Conservation (phyloP, 2,888 invertebrate species). For the Ormyrus pomaceus region DNA sequence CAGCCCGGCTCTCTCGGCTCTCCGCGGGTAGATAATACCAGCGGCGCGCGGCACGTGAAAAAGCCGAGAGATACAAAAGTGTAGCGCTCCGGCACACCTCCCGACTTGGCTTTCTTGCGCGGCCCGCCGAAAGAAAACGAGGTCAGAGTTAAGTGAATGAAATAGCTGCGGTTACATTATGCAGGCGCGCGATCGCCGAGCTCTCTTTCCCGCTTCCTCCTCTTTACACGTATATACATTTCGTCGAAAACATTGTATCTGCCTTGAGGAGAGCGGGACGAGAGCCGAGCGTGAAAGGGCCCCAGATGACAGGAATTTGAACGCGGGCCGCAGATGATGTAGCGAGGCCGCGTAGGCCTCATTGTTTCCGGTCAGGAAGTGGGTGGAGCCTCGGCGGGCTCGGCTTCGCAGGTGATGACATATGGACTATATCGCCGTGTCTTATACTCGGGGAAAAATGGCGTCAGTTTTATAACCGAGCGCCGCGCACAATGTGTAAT, state of each 20-base stretch:
- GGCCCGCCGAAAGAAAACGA: conserved; percentile 30
- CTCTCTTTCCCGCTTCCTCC: not conserved
- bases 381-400: conserved; percentile 23
- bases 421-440: conserved; percentile 51
- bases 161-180: conserved; percentile 33
- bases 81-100: conserved; percentile 33
- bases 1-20: too few species aligned
- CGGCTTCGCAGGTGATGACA: conserved; percentile 57
- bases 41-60: not conserved
- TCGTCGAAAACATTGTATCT: not conserved
- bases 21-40: not conserved
- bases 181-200: not conserved
- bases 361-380: conserved; percentile 59
- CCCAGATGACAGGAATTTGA: conserved; percentile 43
- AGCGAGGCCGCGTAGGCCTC: conserved; percentile 30
- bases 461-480: conserved; percentile 23
- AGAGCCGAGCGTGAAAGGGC: not conserved
- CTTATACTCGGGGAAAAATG: conserved; percentile 28
- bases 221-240: not conserved
- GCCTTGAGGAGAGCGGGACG: not conserved
- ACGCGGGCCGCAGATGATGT: conserved; percentile 8
- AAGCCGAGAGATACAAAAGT: conserved; percentile 40
- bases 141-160: conserved; percentile 48
- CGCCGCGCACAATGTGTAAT: not conserved
- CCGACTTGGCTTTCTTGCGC: not conserved